Base-by-base conservation (phyloP, 2,888 invertebrate species). In the Drosophila mercatorum region DNA sequence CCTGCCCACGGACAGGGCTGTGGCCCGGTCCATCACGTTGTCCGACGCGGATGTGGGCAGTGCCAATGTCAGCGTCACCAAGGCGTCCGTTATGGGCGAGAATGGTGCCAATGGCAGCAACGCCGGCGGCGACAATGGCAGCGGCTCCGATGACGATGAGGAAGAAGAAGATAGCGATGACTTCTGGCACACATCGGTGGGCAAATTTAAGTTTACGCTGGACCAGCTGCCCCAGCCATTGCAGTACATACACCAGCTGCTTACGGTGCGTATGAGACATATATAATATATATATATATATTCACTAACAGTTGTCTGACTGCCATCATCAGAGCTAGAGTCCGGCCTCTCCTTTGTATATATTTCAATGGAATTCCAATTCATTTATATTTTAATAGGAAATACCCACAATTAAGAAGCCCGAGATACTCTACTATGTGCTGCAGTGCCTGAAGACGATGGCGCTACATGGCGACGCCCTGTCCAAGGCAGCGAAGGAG, bases 131-230 rank as follows among this genome's bases (percentile, higher is more conserved):
- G 91, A 92, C 55, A 95, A 96, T 85, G 96, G 97, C 79, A 95
- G 95, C 75, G 94, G 95, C 11, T 94, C 95, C 0, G 96, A 96
- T 68, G 95, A 95, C 0, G 95, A 95, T 5, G 95, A 94, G 65
- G 96, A 96, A 57, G 90, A 91, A 59, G 93, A 93, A 68, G 96
- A 96, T 83, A 95, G 96, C 91, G 95, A 96, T 56, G 96, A 97
- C 92, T 98, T 97, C 92, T 98, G 98, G 98, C 96, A 97, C 72
- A 98, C 98, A 0, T 96, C 97, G 0, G 96, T 97, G 46, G 98
- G 98, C 34, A 97, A 97, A 92, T 98, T 98, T 92, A 96, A 97
- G 92, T 98, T 98, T 93, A 95, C 95, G 56, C 95, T 98, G 62
- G 97, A 97, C 53, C 96, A 98, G 89, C 93, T 99, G 73, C 98